A percentile compares a stretch with the other conserved stretches of the same genome.
These are phyloP conservation scores for Microcebus griseorufus DNA, from an alignment of 2,113 vertebrate species.

Conservation along the genomic window DNA sequence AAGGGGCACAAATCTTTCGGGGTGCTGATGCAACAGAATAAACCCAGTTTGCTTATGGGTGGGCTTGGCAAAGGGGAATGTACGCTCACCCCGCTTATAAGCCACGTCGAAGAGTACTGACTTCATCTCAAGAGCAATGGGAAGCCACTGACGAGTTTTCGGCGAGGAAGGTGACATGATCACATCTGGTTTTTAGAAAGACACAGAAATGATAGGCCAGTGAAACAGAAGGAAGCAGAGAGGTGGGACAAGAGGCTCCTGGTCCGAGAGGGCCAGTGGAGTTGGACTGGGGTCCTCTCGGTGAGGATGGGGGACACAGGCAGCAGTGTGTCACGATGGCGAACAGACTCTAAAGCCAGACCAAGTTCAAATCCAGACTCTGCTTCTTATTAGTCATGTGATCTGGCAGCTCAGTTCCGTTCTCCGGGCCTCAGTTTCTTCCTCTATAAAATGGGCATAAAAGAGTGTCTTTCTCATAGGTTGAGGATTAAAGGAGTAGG, in stretches of 20 bases:
- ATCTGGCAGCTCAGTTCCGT: not conserved
- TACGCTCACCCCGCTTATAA: not conserved
- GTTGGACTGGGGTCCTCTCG: not conserved
- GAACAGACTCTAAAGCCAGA: not conserved
- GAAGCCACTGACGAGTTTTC: not conserved
- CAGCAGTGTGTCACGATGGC: rapidly evolving
- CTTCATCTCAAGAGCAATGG: not conserved
- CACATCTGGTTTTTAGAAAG: not conserved
- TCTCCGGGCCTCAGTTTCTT: not conserved
- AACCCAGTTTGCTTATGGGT: not conserved
- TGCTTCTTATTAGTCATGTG: not conserved
- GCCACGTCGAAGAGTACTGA: rapidly evolving
- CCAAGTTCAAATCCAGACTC: not conserved
- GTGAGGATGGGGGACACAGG: not conserved
- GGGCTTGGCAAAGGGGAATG: not conserved
- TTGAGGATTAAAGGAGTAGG: not conserved
- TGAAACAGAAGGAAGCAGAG: not conserved
- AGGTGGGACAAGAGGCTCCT: not conserved
- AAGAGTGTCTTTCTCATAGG: not conserved
- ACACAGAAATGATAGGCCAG: not conserved
- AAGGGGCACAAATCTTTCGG: rapidly evolving
- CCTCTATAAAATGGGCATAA: not conserved
- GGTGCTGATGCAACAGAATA: not conserved
- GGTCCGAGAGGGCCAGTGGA: not conserved
- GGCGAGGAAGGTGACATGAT: not conserved